Conservation (phyloP, 2,113 vertebrate genomes). For the Corythoichthys haematopterus region DNA sequence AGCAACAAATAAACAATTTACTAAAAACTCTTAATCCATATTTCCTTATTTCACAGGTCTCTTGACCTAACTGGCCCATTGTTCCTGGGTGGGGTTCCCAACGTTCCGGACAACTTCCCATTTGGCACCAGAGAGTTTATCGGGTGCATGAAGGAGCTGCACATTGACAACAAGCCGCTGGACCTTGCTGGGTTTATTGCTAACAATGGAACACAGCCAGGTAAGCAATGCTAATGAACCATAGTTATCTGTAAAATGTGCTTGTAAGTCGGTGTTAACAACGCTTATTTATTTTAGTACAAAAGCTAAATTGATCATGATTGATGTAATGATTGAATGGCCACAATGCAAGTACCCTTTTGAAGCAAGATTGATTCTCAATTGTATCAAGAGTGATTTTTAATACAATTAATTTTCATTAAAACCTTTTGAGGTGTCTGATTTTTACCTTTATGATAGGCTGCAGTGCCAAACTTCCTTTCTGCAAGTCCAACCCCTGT, state of each 20-base stretch:
- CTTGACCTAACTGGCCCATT: slow-evolving; percentile 95
- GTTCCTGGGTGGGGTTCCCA: slow-evolving; percentile 93
- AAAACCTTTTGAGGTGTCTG: too few species aligned
- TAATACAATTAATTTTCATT: too few species aligned
- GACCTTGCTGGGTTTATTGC: slow-evolving; percentile 92
- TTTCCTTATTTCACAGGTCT: slow-evolving; percentile 73
- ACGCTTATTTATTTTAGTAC: not conserved
- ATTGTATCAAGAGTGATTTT: not conserved
- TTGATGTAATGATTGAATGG: not conserved
- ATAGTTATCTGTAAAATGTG: not conserved
- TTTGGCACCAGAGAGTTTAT: slow-evolving; percentile 88
- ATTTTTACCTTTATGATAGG: slow-evolving; percentile 60
- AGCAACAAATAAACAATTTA: not conserved
- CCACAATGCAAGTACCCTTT: not conserved
- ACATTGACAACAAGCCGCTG: slow-evolving; percentile 86
- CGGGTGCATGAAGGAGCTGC: slow-evolving; percentile 93
- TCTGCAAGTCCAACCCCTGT: slow-evolving; percentile 90
- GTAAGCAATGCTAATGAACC: slow-evolving; percentile 59
- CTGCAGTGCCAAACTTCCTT: slow-evolving; percentile 87
- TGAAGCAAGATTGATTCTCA: not conserved
- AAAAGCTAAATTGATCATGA: not conserved
- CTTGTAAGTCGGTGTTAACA: not conserved
- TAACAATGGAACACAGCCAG: slow-evolving; percentile 89
- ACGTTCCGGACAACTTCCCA: slow-evolving; percentile 92
- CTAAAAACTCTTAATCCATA: slow-evolving; percentile 18